Percentiles rank a stretch among this genome's conserved stretches.
phyloP scores from a whole-genome alignment of 2,113 vertebrate species.

The Pitta sordida region DNA sequence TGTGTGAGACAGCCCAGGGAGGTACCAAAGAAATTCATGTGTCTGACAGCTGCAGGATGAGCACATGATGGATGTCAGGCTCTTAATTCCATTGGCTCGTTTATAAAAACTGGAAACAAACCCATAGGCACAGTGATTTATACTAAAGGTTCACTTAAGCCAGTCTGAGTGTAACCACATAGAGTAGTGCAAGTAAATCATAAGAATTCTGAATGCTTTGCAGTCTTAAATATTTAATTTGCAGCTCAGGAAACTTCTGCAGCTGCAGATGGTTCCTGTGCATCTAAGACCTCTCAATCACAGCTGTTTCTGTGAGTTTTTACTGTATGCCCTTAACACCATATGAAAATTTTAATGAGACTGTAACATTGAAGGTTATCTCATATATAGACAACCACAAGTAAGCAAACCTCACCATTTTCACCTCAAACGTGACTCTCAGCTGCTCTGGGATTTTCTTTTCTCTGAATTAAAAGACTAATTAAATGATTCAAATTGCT shows the following conservation, averaged over 20 bases:
- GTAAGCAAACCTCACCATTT: background rate
- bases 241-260: background rate
- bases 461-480: background rate
- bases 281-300: background rate
- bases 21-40: accelerated
- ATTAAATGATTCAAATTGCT: background rate
- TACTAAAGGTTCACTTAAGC: background rate
- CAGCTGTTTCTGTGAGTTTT: background rate
- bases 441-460: background rate
- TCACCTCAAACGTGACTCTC: background rate
- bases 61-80: background rate
- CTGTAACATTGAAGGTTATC: background rate
- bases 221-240: background rate
- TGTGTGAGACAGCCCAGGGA: background rate
- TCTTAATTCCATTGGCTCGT: background rate
- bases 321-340: background rate
- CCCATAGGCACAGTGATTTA: background rate
- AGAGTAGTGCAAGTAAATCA: background rate
- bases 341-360: background rate
- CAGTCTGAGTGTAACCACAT: background rate
- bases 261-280: background rate
- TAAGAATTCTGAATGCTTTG: background rate
- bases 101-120: background rate
- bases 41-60: background rate
- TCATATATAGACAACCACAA: accelerated